Evolutionary conservation across 53 echinoderm and acorn worm species (phyloP).

Genomic region (Patiria pectinifera): DNA sequence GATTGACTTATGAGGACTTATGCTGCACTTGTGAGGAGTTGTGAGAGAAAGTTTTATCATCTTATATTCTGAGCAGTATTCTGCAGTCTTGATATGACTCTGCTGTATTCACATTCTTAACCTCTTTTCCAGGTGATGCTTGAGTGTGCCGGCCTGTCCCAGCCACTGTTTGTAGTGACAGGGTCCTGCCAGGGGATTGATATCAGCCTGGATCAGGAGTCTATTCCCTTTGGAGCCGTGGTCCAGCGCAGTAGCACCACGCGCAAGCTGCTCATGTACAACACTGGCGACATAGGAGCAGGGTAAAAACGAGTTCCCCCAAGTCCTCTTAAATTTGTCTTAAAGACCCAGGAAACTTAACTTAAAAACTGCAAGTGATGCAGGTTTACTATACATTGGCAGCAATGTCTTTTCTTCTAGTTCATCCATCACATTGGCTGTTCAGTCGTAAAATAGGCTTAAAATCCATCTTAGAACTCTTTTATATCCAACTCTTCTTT

Average conservation of each 20-base stretch:
- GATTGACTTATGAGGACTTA: no score
- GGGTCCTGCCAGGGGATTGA: conserved; percentile 99
- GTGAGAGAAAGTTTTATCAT: no score
- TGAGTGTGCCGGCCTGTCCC: conserved; percentile 98
- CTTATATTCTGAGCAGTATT: no score
- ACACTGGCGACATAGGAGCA: conserved; percentile 98
- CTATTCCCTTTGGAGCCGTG: conserved; percentile 97
- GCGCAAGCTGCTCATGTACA: conserved; percentile 96
- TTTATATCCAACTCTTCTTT: neutral
- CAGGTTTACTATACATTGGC: no score
- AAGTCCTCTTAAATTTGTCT: neutral
- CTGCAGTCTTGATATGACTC: neutral
- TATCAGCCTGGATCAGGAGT: conserved; percentile 98
- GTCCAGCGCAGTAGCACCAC: conserved; percentile 94
- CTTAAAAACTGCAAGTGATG: no score
- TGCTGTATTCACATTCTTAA: neutral
- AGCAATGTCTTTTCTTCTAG: no score
- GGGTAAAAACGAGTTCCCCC: conserved; percentile 62
- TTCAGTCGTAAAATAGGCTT: no score
- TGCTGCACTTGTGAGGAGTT: no score
- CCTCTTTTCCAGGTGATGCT: conserved; percentile 87
- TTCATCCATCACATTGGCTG: no score
- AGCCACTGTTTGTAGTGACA: conserved; percentile 90
- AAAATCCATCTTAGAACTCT: neutral
- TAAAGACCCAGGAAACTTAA: no score